Percentiles rank a stretch among this genome's conserved stretches.
Evolutionary conservation across 2,888 invertebrate genomes (phyloP).

Genomic region (Therioaphis trifolii): DNA sequence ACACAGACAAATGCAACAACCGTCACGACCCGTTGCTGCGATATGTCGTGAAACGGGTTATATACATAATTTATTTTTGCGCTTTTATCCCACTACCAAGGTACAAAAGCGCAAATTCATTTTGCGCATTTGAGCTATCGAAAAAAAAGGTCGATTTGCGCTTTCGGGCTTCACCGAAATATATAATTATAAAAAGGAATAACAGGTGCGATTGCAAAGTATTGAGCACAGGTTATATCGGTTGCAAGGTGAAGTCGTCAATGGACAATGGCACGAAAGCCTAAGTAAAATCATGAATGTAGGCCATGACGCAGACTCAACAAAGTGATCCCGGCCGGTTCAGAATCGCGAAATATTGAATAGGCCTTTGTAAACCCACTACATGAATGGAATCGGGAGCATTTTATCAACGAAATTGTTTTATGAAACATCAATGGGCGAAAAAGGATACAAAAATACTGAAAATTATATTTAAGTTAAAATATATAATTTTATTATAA

Average conservation of each 20-base stretch:
- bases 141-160: too few relatives aligned
- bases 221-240: not conserved
- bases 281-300: slow-evolving; percentile 49
- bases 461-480: too few relatives aligned
- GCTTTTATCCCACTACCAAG: too few relatives aligned
- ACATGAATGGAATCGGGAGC: slow-evolving; percentile 49
- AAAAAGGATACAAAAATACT: slow-evolving; percentile 16
- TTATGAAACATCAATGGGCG: slow-evolving; percentile 27
- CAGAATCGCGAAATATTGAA: slow-evolving; percentile 54
- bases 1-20: too few relatives aligned
- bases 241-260: slow-evolving; percentile 45
- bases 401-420: slow-evolving; percentile 50
- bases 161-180: too few relatives aligned
- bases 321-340: slow-evolving; percentile 43
- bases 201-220: slow-evolving; percentile 46
- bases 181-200: slow-evolving; percentile 11
- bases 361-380: slow-evolving; percentile 25
- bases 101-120: too few relatives aligned
- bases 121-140: too few relatives aligned
- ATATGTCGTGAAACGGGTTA: too few relatives aligned
- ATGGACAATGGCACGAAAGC: slow-evolving; percentile 36
- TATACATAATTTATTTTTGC: too few relatives aligned
- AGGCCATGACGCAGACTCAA: slow-evolving; percentile 61
- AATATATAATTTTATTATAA: too few relatives aligned
- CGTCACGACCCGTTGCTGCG: too few relatives aligned